These are phyloP conservation scores for Eptatretus burgeri DNA, from an alignment of 2,113 vertebrate genomes.

Conservation along the genomic window DNA sequence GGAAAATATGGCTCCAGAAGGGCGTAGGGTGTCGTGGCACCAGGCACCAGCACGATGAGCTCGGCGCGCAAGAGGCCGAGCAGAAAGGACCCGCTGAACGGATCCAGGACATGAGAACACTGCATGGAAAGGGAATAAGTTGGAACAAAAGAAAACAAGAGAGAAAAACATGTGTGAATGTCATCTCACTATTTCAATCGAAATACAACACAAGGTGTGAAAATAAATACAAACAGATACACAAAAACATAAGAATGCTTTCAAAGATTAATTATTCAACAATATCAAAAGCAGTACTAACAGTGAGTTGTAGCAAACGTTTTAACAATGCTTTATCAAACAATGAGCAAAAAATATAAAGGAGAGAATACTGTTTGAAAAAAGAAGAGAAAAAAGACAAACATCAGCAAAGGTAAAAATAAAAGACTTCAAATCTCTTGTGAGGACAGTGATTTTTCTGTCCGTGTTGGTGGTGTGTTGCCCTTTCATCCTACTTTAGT, in stretches of 20 bases:
- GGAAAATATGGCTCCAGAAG: slow-evolving; percentile 96
- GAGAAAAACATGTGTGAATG: slow-evolving; percentile 16
- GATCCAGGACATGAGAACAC: slow-evolving; percentile 99
- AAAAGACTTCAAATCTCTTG: slow-evolving; percentile 11
- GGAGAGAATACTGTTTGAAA: not conserved
- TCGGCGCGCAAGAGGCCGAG: slow-evolving; percentile 79
- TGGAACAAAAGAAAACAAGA: slow-evolving; percentile 28
- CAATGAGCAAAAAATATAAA: slow-evolving; percentile 5
- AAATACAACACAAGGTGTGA: too few relatives aligned
- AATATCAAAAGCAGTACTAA: not conserved
- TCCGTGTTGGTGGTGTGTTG: too few relatives aligned
- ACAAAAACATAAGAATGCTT: slow-evolving; percentile 21
- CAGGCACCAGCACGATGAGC: slow-evolving; percentile 97
- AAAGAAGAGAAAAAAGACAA: slow-evolving; percentile 11
- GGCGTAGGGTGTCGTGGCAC: slow-evolving; percentile 96
- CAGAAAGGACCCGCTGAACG: slow-evolving; percentile 88
- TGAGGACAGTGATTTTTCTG: too few relatives aligned
- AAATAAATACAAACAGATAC: slow-evolving; percentile 2
- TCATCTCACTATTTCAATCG: too few relatives aligned
- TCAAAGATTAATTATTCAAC: slow-evolving; percentile 14
- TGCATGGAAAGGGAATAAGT: slow-evolving; percentile 26
- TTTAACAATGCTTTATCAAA: slow-evolving; percentile 16
- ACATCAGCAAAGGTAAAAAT: slow-evolving; percentile 15
- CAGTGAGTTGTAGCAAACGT: slow-evolving; percentile 18
- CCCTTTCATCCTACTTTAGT: too few relatives aligned